Conservation (phyloP, 2,113 vertebrate species). For the Dascyllus trimaculatus region DNA sequence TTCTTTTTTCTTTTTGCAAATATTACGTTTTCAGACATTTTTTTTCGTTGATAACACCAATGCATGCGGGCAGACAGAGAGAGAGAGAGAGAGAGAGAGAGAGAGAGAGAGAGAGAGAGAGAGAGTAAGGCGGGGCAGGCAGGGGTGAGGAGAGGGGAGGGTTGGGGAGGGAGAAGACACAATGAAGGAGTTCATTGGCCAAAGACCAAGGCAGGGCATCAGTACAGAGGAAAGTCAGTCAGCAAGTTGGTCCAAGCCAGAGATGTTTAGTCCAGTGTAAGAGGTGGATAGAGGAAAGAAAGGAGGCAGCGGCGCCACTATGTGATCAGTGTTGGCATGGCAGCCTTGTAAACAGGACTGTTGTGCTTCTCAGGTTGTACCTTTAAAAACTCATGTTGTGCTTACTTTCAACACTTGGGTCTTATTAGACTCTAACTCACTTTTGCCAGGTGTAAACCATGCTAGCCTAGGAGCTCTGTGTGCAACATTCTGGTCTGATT, state of each 20-base stretch:
- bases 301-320: conserved; percentile 61
- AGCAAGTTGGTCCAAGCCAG: conserved; percentile 71
- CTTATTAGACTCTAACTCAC: conserved; percentile 47
- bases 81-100: conserved; percentile 78
- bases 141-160: conserved; percentile 23
- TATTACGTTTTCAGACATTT: conserved; percentile 78
- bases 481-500: conserved; percentile 54
- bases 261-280: conserved; percentile 74
- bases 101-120: conserved; percentile 71
- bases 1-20: conserved; percentile 73
- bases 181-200: conserved; percentile 74
- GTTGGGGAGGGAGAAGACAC: conserved; percentile 51
- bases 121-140: conserved; percentile 75
- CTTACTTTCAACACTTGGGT: conserved; percentile 59
- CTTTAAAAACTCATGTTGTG: conserved; percentile 62
- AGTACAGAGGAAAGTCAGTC: conserved; percentile 70
- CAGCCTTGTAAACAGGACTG: conserved; percentile 73
- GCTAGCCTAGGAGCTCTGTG: conserved; percentile 35
- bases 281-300: conserved; percentile 57
- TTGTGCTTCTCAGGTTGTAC: conserved; percentile 75
- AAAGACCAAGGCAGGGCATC: conserved; percentile 78
- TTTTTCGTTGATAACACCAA: conserved; percentile 89
- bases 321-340: conserved; percentile 57
- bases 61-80: conserved; percentile 90
- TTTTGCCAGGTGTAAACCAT: conserved; percentile 57